Base-by-base conservation (phyloP, 2,797 vertebrate genomes). In the Paedocypris micromegethes region DNA sequence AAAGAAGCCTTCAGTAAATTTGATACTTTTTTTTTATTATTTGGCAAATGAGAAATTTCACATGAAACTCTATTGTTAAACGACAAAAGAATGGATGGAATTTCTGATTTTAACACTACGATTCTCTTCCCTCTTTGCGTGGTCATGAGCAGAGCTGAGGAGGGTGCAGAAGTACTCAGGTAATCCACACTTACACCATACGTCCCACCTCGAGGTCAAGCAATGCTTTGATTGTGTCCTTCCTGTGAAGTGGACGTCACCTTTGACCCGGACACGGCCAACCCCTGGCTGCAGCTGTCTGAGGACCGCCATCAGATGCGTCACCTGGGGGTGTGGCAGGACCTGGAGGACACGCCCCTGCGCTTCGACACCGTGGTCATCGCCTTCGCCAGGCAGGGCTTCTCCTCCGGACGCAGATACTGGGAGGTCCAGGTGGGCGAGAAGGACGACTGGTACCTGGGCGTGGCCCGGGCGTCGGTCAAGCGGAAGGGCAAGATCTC, bases 381-480 rank as follows among this genome's bases (percentile, higher is more conserved):
- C 5, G 89, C 91, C 2, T 75, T 95, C 57, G 91, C 86, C 4
- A 74, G 39, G 0, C 82, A 89, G 6, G 83, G 85, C 39, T 89
- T 93, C 78, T 63, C 79, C 42, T 83, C 86, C 0, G 92, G 92
- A 0, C 85, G 86, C 38, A 90, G 88, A 45, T 93, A 85, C 86
- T 95, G 93, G 93, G 92, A 92, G 70, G 91, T 93, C 0, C 85
- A 90, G 70, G 89, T 93, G 1, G 87, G 87, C 0, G 83, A 89
- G 3, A 91, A 91, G 58, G 91, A 90, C 2, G 89, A 89, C 75
- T 95, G 93, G 92, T 89, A 93, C 52, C 62, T 95, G 9, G 93
- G 93, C 0, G 81, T 94, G 41, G 92, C 92, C 43, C 81, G 51
- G 66, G 83, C 84, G 0, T 86, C 84, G 0, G 89, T 90, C 7